A percentile compares a stretch with the other conserved stretches of the same genome.
These are phyloP conservation scores for Epistrophe eligans DNA, from an alignment of 2,888 invertebrate species.

Conservation along the genomic window DNA sequence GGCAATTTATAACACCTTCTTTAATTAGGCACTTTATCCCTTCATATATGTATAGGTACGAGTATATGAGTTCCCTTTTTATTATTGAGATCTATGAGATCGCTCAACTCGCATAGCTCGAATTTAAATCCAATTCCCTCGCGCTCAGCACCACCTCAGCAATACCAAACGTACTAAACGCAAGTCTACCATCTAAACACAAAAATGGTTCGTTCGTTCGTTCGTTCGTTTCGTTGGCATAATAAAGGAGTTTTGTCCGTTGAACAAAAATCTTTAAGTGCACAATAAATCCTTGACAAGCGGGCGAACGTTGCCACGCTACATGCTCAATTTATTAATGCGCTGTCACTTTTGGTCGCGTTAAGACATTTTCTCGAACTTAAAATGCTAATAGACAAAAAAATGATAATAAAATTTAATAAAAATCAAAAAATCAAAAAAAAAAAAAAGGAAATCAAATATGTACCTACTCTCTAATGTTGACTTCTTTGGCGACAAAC, in stretches of 20 bases:
- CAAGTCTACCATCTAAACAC: background rate
- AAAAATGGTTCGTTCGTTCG: background rate
- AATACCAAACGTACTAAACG: background rate
- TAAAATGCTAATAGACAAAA: constrained; percentile 14
- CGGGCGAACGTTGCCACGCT: constrained; percentile 57
- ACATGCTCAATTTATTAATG: constrained; percentile 70
- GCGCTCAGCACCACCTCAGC: background rate
- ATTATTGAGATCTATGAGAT: constrained; percentile 47
- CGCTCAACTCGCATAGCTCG: constrained; percentile 13
- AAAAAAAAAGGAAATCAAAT: background rate
- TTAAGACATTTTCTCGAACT: constrained; percentile 65
- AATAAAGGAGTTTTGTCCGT: constrained; percentile 15
- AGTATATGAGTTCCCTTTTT: background rate
- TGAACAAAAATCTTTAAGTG: constrained; percentile 53
- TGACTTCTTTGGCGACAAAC: constrained; percentile 49
- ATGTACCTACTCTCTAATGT: background rate
- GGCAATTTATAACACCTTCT: constrained; percentile 42
- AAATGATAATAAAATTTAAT: constrained; percentile 4
- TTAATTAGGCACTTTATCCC: constrained; percentile 39
- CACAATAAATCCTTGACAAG: constrained; percentile 72
- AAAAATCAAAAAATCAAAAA: constrained; percentile 38
- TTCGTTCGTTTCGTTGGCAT: constrained; percentile 3
- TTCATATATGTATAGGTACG: no score
- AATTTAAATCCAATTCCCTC: constrained; percentile 10
- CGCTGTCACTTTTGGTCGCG: constrained; percentile 69